Percentiles rank a stretch among this genome's conserved stretches.
These are phyloP conservation scores for Drosophila carrolli DNA, from an alignment of 1,140 invertebrate genomes.

Conservation along the genomic window DNA sequence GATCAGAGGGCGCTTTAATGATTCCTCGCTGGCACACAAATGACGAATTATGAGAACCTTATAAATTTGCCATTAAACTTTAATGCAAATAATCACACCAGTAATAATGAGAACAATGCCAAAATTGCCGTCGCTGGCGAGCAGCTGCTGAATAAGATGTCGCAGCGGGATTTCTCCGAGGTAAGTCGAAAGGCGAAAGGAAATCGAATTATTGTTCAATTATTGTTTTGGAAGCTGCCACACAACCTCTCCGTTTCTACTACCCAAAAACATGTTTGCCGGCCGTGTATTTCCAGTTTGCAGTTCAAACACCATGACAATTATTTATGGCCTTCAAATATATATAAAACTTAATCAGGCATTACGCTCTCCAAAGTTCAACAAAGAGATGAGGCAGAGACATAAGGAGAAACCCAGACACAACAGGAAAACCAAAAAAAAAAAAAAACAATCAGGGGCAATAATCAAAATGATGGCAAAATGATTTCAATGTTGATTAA, in stretches of 20 bases:
- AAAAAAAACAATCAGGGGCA: slow-evolving; percentile 65
- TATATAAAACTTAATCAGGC: slow-evolving; percentile 63
- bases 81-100: slow-evolving; percentile 74
- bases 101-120: slow-evolving; percentile 74
- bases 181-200: slow-evolving; percentile 57
- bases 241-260: neutral
- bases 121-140: slow-evolving; percentile 61
- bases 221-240: slow-evolving; percentile 17
- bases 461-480: slow-evolving; percentile 79
- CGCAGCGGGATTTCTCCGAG: slow-evolving; percentile 83
- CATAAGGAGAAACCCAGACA: slow-evolving; percentile 4
- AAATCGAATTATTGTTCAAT: slow-evolving; percentile 38
- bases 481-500: slow-evolving; percentile 81
- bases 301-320: slow-evolving; percentile 63
- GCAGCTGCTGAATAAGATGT: slow-evolving; percentile 80
- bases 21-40: slow-evolving; percentile 68
- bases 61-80: slow-evolving; percentile 83
- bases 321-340: slow-evolving; percentile 66
- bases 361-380: slow-evolving; percentile 54
- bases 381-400: slow-evolving; percentile 27
- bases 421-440: slow-evolving; percentile 33
- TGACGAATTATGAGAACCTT: slow-evolving; percentile 84
- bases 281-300: slow-evolving; percentile 47
- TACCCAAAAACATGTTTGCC: slow-evolving; percentile 31
- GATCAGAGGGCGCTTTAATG: slow-evolving; percentile 54